Conservation (phyloP, 1,140 invertebrate genomes). For the Ectropis grisescens region DNA sequence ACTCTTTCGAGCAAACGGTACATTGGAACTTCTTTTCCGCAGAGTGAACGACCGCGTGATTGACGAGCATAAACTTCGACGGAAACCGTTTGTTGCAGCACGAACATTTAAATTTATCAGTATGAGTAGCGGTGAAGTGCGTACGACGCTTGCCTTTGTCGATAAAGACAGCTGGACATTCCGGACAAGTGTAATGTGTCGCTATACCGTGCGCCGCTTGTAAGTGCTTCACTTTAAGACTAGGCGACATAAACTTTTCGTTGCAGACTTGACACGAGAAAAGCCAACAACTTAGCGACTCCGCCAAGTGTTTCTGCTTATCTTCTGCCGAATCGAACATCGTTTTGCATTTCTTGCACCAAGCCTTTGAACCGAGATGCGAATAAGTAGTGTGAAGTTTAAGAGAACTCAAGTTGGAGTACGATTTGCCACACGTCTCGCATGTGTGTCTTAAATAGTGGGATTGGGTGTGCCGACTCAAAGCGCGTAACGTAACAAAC, state of each 20-base stretch:
- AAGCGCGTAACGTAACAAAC: neutral
- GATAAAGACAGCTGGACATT: conserved; percentile 15
- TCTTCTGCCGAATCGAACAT: conserved; percentile 7
- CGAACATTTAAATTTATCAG: conserved; percentile 13
- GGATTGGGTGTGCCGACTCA: conserved; percentile 5
- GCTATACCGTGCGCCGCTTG: no score
- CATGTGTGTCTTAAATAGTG: conserved; percentile 7
- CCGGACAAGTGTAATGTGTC: conserved; percentile 17
- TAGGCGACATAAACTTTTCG: no score
- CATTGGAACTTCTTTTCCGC: conserved; percentile 61
- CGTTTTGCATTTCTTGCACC: conserved; percentile 15
- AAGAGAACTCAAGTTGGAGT: neutral
- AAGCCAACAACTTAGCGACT: conserved; percentile 5
- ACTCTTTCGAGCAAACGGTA: conserved; percentile 44
- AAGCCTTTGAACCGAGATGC: conserved; percentile 2
- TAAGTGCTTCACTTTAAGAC: no score
- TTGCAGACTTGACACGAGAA: no score
- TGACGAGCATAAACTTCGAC: conserved; percentile 12
- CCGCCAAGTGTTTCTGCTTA: conserved; percentile 8
- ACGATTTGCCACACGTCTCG: conserved; percentile 9
- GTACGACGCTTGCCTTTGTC: conserved; percentile 1
- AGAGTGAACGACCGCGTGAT: conserved; percentile 57
- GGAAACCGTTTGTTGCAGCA: conserved; percentile 16
- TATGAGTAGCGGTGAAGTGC: conserved; percentile 22
- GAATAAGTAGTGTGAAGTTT: neutral